These are phyloP conservation scores for Microctonus brassicae DNA, from an alignment of 2,888 invertebrate genomes.

Conservation along the genomic window DNA sequence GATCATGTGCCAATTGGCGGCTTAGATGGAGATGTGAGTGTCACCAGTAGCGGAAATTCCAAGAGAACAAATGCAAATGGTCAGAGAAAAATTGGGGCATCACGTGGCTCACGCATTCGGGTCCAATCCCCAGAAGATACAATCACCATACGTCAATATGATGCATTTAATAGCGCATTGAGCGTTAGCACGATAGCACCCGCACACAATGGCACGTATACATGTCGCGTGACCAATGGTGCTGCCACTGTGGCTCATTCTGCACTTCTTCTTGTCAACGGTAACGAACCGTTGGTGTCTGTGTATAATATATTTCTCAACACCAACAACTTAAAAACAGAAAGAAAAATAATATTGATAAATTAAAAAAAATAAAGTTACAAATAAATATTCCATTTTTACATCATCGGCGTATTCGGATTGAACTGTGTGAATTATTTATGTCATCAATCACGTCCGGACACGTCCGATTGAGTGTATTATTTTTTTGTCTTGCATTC, in stretches of 20 bases:
- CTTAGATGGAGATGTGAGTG: conserved; percentile 46
- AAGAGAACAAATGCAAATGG: neutral
- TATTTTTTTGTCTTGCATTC: neutral
- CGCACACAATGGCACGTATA: conserved; percentile 74
- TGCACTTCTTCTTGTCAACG: conserved; percentile 75
- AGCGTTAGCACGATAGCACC: conserved; percentile 74
- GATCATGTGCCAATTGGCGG: conserved; percentile 72
- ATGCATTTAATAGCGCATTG: conserved; percentile 74
- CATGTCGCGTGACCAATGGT: conserved; percentile 74
- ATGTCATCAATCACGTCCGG: neutral
- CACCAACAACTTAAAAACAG: conserved; percentile 27
- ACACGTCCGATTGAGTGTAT: neutral
- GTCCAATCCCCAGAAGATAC: conserved; percentile 58
- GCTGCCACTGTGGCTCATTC: conserved; percentile 74
- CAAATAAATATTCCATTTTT: neutral
- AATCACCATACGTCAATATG: conserved; percentile 74
- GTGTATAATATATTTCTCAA: conserved; percentile 17
- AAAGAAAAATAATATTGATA: neutral
- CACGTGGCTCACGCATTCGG: conserved; percentile 14
- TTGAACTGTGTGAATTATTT: neutral
- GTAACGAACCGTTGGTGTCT: conserved; percentile 69
- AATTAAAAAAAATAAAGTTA: neutral
- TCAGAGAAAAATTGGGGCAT: conserved; percentile 5
- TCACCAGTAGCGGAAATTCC: conserved; percentile 45
- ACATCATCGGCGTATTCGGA: neutral